Conservation (phyloP, 2,797 vertebrate species). For the Carduelis carduelis region DNA sequence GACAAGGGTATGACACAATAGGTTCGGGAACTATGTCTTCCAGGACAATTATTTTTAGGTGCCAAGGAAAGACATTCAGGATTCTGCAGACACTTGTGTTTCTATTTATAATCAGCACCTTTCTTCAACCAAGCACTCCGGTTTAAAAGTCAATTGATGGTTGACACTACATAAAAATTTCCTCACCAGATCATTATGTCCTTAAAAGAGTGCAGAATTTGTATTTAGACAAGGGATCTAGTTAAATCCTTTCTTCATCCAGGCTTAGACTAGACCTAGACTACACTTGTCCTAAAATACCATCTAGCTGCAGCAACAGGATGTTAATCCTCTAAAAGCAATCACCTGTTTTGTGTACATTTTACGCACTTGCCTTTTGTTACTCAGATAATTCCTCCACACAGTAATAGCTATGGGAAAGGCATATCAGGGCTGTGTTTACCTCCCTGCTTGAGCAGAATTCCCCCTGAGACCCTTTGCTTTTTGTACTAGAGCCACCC, state of each 20-base stretch:
- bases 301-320: not conserved
- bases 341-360: not conserved
- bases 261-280: not conserved
- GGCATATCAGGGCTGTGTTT: not conserved
- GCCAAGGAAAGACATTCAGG: not conserved
- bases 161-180: not conserved
- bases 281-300: not conserved
- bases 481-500: not conserved
- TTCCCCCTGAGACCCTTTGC: not conserved
- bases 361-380: not conserved
- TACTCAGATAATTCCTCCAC: not conserved
- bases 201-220: not conserved
- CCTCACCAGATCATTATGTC: not conserved
- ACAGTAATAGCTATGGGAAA: not conserved
- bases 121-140: not conserved
- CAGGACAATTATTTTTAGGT: constrained; percentile 11
- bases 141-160: not conserved
- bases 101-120: not conserved
- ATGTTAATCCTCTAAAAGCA: not conserved
- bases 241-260: not conserved
- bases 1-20: not conserved
- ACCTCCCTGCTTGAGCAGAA: not conserved
- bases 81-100: not conserved
- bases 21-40: not conserved
- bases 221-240: not conserved